These are phyloP conservation scores for Flabesymbios commensalis DNA, from an alignment of 2,888 invertebrate genomes.

Conservation along the genomic window DNA sequence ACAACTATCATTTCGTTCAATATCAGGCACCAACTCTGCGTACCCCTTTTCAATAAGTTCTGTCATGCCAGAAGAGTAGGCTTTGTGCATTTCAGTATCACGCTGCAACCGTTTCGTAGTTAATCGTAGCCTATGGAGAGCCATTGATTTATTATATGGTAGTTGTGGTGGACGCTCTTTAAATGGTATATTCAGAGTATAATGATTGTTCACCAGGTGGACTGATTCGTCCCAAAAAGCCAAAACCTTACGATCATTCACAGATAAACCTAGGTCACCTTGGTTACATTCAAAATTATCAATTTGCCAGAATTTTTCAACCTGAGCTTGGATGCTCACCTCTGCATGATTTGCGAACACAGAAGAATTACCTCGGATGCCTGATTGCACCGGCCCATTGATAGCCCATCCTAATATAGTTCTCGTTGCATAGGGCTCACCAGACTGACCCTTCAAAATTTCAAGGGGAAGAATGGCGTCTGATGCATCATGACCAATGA, in stretches of 20 bases:
- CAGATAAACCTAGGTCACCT: background rate
- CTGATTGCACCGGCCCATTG: constrained; percentile 1
- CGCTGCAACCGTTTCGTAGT: background rate
- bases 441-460: background rate
- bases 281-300: too few relatives aligned
- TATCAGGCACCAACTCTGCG: background rate
- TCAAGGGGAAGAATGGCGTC: background rate
- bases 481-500: constrained; percentile 6
- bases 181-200: constrained; percentile 3
- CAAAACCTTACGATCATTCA: background rate
- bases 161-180: background rate
- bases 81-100: background rate
- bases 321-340: background rate
- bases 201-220: background rate
- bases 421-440: constrained; percentile 9
- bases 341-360: too few relatives aligned
- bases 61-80: background rate
- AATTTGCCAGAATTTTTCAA: constrained; percentile 4
- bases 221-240: background rate
- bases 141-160: constrained; percentile 15
- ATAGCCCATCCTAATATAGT: constrained; percentile 3
- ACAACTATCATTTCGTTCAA: too few relatives aligned
- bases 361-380: too few relatives aligned
- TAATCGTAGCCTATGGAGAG: background rate
- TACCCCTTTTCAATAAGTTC: background rate